These are phyloP conservation scores for Megaptera novaeangliae DNA, from an alignment of 2,113 vertebrate species.

Conservation along the genomic window DNA sequence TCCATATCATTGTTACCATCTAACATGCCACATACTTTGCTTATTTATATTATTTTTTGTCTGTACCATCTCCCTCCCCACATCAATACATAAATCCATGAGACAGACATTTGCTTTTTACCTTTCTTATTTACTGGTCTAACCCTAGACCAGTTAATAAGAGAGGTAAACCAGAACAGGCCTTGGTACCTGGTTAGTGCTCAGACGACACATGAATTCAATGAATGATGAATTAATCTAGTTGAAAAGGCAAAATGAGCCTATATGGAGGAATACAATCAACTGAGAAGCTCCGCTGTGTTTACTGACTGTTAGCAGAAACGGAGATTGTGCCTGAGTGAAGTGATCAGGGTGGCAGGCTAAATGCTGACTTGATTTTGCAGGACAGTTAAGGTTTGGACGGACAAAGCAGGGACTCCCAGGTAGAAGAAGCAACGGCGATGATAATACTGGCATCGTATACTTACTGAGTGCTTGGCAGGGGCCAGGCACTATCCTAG, in stretches of 20 bases:
- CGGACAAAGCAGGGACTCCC: neutral
- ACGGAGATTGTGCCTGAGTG: neutral
- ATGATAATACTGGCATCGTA: neutral
- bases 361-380: neutral
- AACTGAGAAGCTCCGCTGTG: neutral
- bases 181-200: neutral
- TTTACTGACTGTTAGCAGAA: neutral
- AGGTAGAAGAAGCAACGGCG: neutral
- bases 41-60: neutral
- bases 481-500: rapidly evolving
- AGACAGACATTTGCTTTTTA: neutral
- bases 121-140: neutral
- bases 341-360: rapidly evolving
- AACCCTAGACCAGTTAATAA: neutral
- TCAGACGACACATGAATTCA: neutral
- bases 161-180: neutral
- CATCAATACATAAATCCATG: neutral
- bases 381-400: neutral
- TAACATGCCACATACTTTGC: neutral
- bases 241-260: neutral
- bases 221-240: neutral
- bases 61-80: neutral
- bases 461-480: neutral
- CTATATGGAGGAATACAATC: neutral
- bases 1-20: neutral